Evolutionary conservation across 2,797 vertebrate genomes (phyloP).

Genomic region (Pterois miles): DNA sequence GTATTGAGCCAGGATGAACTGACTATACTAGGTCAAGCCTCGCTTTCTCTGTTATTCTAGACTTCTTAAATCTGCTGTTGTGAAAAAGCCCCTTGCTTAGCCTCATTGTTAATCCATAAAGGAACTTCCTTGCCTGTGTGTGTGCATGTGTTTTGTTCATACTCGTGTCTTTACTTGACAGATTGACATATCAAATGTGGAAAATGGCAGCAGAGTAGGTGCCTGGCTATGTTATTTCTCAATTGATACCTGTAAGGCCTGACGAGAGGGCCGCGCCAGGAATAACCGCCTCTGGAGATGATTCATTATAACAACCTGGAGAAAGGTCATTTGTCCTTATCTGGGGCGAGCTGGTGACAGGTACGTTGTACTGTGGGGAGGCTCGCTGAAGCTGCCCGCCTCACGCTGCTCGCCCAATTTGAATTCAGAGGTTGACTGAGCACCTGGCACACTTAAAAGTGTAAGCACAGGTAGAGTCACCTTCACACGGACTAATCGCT

Average conservation of each 20-base stretch:
- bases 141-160: neutral
- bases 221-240: conserved; percentile 66
- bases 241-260: conserved; percentile 67
- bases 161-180: conserved; percentile 46
- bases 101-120: neutral
- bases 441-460: conserved; percentile 66
- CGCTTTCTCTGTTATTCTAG: too few relatives aligned
- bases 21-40: too few relatives aligned
- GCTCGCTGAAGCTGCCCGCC: conserved; percentile 44
- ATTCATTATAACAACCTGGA: conserved; percentile 78
- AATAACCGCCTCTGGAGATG: conserved; percentile 70
- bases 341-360: conserved; percentile 73
- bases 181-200: conserved; percentile 70
- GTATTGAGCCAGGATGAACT: too few relatives aligned
- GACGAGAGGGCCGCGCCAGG: conserved; percentile 55
- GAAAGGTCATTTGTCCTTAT: conserved; percentile 84
- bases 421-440: conserved; percentile 70
- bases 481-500: conserved; percentile 74
- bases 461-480: conserved; percentile 79
- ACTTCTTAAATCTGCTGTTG: too few relatives aligned
- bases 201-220: conserved; percentile 61
- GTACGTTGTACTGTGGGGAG: conserved; percentile 74
- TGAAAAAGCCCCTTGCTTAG: neutral
- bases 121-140: neutral
- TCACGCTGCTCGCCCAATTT: conserved; percentile 55